Evolutionary conservation across 2,113 vertebrate species (phyloP), one percentile per base, ranked within the genome.

Genomic region (Heterocephalus glaber): DNA sequence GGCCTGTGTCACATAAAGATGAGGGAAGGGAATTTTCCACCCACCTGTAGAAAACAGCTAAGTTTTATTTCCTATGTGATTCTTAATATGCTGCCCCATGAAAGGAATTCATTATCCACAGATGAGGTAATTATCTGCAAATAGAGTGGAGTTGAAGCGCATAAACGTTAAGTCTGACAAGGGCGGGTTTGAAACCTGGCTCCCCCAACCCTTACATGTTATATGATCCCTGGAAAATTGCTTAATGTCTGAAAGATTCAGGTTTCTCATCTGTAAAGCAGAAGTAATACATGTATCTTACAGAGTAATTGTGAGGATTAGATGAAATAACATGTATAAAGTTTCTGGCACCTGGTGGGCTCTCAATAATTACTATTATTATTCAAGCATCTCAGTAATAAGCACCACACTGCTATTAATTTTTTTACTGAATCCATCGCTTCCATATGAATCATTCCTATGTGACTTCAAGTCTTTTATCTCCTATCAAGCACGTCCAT

Each of bases 21-120:
- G 66, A 97, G 47, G 76, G 52, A 95, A 97, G 95, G 81, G 88
- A 95, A 97, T 97, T 98, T 95, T 97, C 96, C 70, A 94, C 80
- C 93, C 95, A 98, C 96, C 97, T 96, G 83, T 96, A 97, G 96
- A 96, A 97, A 97, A 94, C 87, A 79, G 76, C 90, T 88, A 94
- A 83, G n/a, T 96, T 98, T 96, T 97, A 97, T 95, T 96, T 97
- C 85, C 54, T 95, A 8, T 94, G 70, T 58, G 76, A 93, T 95
- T 85, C 60, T 49, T 92, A 92, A 95, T 90, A 96, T 66, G 76
- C 87, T 94, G 60, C 81, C 90, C 95, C 20, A 5, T 92, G 90
- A 96, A 95, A 95, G 88, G 65, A 96, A 97, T 96, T 96, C 95
- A 96, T 97, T 97, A 97, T 84, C 86, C 58, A 93, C 60, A 87